These are phyloP conservation scores for Mionectes olivaceus DNA, from an alignment of 2,797 vertebrate genomes.

Conservation along the genomic window DNA sequence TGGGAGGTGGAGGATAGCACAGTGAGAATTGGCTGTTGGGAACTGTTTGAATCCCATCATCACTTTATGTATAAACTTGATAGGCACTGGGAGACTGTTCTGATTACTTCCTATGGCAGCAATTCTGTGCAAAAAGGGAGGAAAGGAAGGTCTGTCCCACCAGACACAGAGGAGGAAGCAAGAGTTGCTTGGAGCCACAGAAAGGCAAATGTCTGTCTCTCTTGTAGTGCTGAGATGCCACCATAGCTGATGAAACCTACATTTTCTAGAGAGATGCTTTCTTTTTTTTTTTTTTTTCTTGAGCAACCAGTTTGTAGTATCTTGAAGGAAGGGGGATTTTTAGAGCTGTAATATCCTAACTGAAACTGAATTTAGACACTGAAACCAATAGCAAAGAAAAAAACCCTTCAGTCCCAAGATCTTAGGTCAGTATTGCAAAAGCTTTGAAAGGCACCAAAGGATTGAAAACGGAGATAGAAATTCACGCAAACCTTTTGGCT, in stretches of 20 bases:
- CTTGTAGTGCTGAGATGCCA: background rate
- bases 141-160: background rate
- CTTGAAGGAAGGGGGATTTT: background rate
- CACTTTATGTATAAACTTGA: background rate
- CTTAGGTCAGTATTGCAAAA: background rate
- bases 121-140: background rate
- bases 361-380: background rate
- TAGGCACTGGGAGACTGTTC: background rate
- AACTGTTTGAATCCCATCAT: background rate
- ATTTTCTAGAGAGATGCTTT: background rate
- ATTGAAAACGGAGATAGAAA: background rate
- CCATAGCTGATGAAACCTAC: background rate
- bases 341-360: background rate
- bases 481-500: background rate
- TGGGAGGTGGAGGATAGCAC: background rate
- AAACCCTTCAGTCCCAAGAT: background rate
- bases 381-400: background rate
- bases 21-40: background rate
- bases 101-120: background rate
- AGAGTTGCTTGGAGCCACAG: background rate
- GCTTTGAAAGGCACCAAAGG: background rate
- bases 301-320: background rate
- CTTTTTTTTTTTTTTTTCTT: background rate
- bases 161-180: background rate
- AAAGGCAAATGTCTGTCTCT: background rate